A percentile compares a stretch with the other conserved stretches of the same genome.
These are phyloP conservation scores for Habrosyne pyritoides DNA, from an alignment of 2,888 invertebrate species.

Conservation along the genomic window DNA sequence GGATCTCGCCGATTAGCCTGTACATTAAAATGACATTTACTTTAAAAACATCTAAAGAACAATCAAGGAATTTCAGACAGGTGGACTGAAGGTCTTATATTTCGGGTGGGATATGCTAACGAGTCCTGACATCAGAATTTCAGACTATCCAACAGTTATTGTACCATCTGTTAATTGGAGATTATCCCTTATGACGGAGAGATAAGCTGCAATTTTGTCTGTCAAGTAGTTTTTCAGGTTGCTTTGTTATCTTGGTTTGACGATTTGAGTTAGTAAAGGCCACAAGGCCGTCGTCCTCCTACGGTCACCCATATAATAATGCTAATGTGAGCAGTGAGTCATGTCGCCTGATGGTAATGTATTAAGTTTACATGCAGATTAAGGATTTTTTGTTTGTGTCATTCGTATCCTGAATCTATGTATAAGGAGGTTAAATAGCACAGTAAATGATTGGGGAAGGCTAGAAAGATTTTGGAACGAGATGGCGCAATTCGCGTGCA, in stretches of 20 bases:
- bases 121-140: constrained; percentile 45
- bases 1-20: too few species aligned
- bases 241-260: constrained; percentile 4
- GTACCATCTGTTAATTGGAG: not conserved
- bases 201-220: constrained; percentile 9
- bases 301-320: constrained; percentile 61
- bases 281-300: constrained; percentile 70
- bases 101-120: constrained; percentile 35
- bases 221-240: not conserved
- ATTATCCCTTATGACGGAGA: not conserved
- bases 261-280: constrained; percentile 24
- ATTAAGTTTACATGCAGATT: constrained; percentile 15
- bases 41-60: constrained; percentile 7
- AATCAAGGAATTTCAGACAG: constrained; percentile 21
- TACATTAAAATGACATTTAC: not conserved
- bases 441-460: too few species aligned
- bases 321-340: constrained; percentile 51
- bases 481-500: too few species aligned
- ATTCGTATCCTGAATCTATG: not conserved
- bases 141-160: constrained; percentile 11
- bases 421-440: too few species aligned
- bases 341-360: constrained; percentile 37
- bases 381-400: not conserved
- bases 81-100: constrained; percentile 39
- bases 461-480: too few species aligned